phyloP scores from a whole-genome alignment of 2,888 invertebrate genomes.

The Eupithecia exiguata region DNA sequence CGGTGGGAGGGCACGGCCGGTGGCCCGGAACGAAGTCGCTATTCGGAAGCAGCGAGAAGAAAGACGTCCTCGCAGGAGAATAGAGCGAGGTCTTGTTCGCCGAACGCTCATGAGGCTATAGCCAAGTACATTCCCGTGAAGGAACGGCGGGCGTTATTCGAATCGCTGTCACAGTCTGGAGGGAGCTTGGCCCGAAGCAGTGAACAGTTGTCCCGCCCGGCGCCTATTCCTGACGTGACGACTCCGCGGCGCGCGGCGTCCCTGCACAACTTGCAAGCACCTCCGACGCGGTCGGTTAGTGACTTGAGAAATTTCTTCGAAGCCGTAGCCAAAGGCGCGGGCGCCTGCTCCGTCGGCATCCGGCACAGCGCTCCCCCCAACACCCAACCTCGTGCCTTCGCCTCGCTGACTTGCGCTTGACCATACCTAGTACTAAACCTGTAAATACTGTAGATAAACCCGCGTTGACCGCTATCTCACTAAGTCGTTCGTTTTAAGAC shows the following conservation, averaged over 20 bases:
- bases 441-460: constrained; percentile 76
- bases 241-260: constrained; percentile 86
- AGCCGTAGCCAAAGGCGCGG: constrained; percentile 80
- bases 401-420: constrained; percentile 76
- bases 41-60: constrained; percentile 74
- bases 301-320: constrained; percentile 89
- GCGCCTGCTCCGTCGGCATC: constrained; percentile 57
- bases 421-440: constrained; percentile 45
- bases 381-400: constrained; percentile 68
- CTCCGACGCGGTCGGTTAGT: constrained; percentile 84
- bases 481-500: constrained; percentile 83
- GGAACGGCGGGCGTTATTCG: constrained; percentile 88
- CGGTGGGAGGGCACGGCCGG: constrained; percentile 77
- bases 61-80: constrained; percentile 74
- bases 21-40: constrained; percentile 72
- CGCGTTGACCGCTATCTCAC: constrained; percentile 77
- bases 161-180: constrained; percentile 86
- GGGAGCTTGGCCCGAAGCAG: constrained; percentile 86
- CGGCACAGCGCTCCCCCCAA: constrained; percentile 71
- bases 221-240: constrained; percentile 61
- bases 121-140: constrained; percentile 88
- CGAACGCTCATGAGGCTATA: constrained; percentile 74
- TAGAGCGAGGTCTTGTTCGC: constrained; percentile 77
- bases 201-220: constrained; percentile 81
- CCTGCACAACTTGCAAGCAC: constrained; percentile 85